A percentile compares a stretch with the other conserved stretches of the same genome.
Conservation (phyloP, 2,113 vertebrate species). For the Sander lucioperca region DNA sequence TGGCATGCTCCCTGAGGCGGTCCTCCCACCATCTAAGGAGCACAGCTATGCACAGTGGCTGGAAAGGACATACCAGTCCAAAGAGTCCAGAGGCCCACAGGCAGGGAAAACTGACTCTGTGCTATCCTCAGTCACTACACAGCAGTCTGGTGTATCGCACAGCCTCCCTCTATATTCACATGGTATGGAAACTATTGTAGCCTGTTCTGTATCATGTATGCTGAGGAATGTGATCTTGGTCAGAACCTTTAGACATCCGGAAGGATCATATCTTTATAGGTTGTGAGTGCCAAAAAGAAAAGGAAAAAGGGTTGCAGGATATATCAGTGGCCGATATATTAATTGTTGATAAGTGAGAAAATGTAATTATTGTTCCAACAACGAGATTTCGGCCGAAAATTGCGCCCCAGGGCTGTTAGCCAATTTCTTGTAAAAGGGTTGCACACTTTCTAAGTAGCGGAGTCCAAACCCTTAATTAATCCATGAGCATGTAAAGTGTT, state of each 20-base stretch:
- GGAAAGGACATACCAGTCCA: constrained; percentile 79
- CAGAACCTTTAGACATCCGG: neutral
- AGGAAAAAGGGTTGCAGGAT: too few relatives aligned
- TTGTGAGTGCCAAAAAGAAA: neutral
- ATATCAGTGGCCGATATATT: too few relatives aligned
- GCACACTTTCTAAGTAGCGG: too few relatives aligned
- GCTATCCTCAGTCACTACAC: constrained; percentile 3
- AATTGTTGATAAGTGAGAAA: too few relatives aligned
- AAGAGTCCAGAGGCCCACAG: constrained; percentile 38
- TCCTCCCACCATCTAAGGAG: constrained; percentile 91
- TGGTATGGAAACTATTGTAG: constrained; percentile 49
- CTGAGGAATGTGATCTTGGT: neutral
- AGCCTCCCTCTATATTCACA: constrained; percentile 36
- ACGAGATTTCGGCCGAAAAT: too few relatives aligned
- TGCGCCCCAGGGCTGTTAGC: too few relatives aligned
- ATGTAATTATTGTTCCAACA: too few relatives aligned
- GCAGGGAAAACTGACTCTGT: constrained; percentile 1
- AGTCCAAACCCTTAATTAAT: neutral
- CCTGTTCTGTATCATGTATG: neutral
- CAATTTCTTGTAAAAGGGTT: too few relatives aligned
- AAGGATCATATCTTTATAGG: neutral
- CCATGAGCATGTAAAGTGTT: neutral
- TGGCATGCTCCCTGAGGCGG: constrained; percentile 90
- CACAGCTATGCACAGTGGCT: constrained; percentile 93
- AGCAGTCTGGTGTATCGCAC: constrained; percentile 12